phyloP scores from a whole-genome alignment of 2,888 invertebrate genomes.

The Taenaris catops region DNA sequence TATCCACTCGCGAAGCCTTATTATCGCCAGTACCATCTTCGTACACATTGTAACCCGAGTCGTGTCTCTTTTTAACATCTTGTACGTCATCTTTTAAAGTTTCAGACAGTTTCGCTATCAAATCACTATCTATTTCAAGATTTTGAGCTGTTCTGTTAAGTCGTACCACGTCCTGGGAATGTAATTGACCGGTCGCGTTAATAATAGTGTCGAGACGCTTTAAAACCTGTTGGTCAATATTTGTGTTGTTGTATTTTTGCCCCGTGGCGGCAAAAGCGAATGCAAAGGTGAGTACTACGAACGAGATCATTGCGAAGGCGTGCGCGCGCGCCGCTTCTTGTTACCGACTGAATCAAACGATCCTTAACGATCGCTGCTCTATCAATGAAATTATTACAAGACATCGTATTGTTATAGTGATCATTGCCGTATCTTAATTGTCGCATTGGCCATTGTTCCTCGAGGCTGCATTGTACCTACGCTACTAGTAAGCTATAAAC shows the following conservation, averaged over 20 bases:
- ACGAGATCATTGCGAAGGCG: constrained; percentile 47
- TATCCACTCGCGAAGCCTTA: constrained; percentile 38
- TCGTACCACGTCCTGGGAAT: constrained; percentile 37
- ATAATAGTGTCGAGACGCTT: constrained; percentile 38
- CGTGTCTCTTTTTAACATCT: constrained; percentile 18
- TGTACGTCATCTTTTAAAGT: constrained; percentile 33
- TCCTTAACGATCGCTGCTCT: constrained; percentile 27
- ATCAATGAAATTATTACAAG: constrained; percentile 29
- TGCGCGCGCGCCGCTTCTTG: constrained; percentile 59
- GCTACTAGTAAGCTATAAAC: not conserved
- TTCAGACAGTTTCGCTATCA: constrained; percentile 43
- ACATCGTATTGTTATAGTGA: constrained; percentile 24
- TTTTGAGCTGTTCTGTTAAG: constrained; percentile 46
- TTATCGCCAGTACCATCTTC: constrained; percentile 30
- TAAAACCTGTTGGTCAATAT: constrained; percentile 41
- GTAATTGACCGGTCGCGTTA: constrained; percentile 43
- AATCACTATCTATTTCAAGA: constrained; percentile 44
- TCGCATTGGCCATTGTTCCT: constrained; percentile 32
- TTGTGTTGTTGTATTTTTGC: constrained; percentile 39
- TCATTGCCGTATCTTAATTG: constrained; percentile 45
- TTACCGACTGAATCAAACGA: constrained; percentile 41
- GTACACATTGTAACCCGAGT: constrained; percentile 35
- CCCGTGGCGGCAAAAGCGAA: constrained; percentile 43
- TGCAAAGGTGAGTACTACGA: constrained; percentile 44
- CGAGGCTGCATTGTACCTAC: constrained; percentile 7